Conservation (phyloP, 2,888 invertebrate genomes). For the Trimorus sp. region DNA sequence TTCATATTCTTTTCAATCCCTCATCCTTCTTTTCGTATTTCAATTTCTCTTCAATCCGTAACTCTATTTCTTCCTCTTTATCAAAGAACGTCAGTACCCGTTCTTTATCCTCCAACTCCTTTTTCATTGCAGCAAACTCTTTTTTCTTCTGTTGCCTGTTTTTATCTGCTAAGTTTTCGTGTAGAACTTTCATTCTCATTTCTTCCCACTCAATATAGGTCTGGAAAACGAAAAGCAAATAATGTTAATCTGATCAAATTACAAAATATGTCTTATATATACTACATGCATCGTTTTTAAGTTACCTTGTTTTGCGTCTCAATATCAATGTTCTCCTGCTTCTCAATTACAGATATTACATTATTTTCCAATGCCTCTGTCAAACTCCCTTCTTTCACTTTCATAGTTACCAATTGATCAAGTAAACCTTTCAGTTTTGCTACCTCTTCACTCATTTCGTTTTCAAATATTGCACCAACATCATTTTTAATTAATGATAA, state of each 20-base stretch:
- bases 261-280: no score
- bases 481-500: conserved; percentile 78
- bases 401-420: conserved; percentile 63
- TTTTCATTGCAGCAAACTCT: conserved; percentile 85
- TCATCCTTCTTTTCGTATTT: no score
- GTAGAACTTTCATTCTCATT: conserved; percentile 83
- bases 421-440: conserved; percentile 71
- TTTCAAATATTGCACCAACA: conserved; percentile 74
- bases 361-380: conserved; percentile 82
- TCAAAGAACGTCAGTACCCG: conserved; percentile 88
- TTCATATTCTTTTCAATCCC: no score
- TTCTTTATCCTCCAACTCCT: conserved; percentile 85
- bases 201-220: conserved; percentile 85
- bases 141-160: conserved; percentile 81
- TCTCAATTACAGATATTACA: conserved; percentile 84
- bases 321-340: conserved; percentile 84
- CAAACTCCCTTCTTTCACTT: conserved; percentile 77
- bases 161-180: conserved; percentile 84
- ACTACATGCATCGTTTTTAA: background rate
- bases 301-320: conserved; percentile 83
- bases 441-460: conserved; percentile 77
- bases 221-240: conserved; percentile 73
- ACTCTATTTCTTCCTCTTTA: conserved; percentile 88
- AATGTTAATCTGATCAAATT: no score
- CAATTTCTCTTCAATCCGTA: conserved; percentile 85